Base-by-base conservation (phyloP, 1,140 invertebrate genomes). In the Panulirus ornatus region DNA sequence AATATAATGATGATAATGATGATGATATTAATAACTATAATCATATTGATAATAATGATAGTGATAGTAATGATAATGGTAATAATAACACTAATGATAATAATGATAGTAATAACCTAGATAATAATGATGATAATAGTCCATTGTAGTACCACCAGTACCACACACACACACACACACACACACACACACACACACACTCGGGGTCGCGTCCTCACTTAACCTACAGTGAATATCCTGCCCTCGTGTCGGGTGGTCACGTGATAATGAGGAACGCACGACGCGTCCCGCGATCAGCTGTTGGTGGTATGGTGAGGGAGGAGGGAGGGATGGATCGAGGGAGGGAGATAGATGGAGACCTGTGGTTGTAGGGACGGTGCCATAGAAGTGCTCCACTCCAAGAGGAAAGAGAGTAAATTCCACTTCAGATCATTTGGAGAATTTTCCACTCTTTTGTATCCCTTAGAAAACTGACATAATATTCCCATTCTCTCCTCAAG, bases 401-500 rank as follows among this genome's bases (percentile, higher is more conserved):
- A n/a, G 81, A 19, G 44, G 76, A 63, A 70, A 82, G 58, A 81
- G 87, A 89, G 87, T 76, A 89, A 89, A 89, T 89, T 89, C 87
- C 87, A 83, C 87, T 89, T 83, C 63, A 89, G 87, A 83, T 89
- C 87, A 89, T 83, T 89, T 89, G 27, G 47, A 89, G 87, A 89
- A 89, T 89, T 89, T 89, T 89, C 87, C 87, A 89, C 66, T 89
- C 87, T 30, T 89, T 89, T 89, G 87, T 89, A 40, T 16, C 63
- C 78, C 40, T 71, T 89, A 83, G 87, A 89, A 89, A 89, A 83
- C 87, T 75, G 87, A 89, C 87, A 89, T 89, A 82, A 89, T 89
- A 89, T 89, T 89, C 87, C 70, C 79, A 73, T 89, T 89, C 87
- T 89, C 66, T 30, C 38, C 87, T 89, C 63, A 44, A 88, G 78